Base-by-base conservation (phyloP, 1,140 invertebrate genomes). In the Portunus trituberculatus region DNA sequence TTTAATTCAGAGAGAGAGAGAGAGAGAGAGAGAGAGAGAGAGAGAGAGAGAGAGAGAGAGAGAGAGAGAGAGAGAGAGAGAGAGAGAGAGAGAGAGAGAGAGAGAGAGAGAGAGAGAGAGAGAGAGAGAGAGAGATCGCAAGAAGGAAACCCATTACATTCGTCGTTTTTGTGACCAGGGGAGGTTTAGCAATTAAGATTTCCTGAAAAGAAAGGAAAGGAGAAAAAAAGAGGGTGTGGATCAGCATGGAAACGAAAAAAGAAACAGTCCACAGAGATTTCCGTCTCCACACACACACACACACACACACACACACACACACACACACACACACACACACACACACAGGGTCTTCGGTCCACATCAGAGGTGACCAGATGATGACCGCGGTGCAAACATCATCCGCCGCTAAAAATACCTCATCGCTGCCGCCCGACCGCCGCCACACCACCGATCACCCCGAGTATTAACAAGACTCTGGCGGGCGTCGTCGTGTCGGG, bases 11-110 rank as follows among this genome's bases (percentile, higher is more conserved):
- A 76, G 67, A 76, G 67, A 25, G n/a, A 76, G 67, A 76, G n/a
- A 76, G 52, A 76, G n/a, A 76, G 67, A n/a, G 67, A n/a, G 67
- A 76, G 67, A 76, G 67, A 76, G n/a, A n/a, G 67, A 76, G 67
- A 76, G 67, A 76, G 67, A 76, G 67, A 76, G 67, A 76, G 67
- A 76, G 67, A 76, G 67, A 76, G 67, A 76, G 67, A 76, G 67
- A 76, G 67, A 76, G 67, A 76, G 67, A 76, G 59, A 76, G 67
- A 76, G 67, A 76, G 67, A n/a, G 20, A n/a, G 67, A 76, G 67
- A 76, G 67, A 76, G n/a, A 76, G 52, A 59, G 52, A 59, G 52
- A 59, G 52, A 59, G 52, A 59, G 52, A 59, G 52, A 59, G 52
- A 59, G 52, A 59, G 52, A 52, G 52, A 59, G 52, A 59, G 52